Evolutionary conservation across 2,888 invertebrate species (phyloP).

Genomic region (Macrostomum cliftonense): DNA sequence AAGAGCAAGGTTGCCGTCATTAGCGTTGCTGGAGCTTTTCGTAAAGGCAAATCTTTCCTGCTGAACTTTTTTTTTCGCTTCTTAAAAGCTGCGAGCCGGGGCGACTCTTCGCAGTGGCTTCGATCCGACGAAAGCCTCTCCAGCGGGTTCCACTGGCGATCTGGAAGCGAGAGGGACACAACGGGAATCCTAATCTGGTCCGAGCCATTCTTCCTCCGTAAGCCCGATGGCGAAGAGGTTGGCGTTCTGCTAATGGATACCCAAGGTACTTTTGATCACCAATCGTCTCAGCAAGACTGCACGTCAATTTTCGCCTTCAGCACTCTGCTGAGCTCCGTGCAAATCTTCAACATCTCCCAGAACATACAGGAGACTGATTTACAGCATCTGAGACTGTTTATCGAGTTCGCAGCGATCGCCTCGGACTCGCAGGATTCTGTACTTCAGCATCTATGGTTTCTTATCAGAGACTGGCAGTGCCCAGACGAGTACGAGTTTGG

Average conservation of each 20-base stretch:
- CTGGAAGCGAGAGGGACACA: conserved; percentile 83
- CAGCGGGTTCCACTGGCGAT: conserved; percentile 79
- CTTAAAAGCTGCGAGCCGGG: conserved; percentile 50
- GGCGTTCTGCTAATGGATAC: conserved; percentile 80
- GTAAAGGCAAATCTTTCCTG: conserved; percentile 91
- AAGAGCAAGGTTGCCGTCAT: conserved; percentile 50
- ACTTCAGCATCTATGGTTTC: conserved; percentile 41
- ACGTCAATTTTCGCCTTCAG: conserved; percentile 93
- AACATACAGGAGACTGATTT: conserved; percentile 94
- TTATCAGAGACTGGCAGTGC: conserved; percentile 70
- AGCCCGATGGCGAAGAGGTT: conserved; percentile 44
- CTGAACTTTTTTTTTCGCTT: conserved; percentile 88
- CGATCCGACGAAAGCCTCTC: conserved; percentile 56
- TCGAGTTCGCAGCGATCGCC: conserved; percentile 89
- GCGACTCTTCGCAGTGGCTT: conserved; percentile 50
- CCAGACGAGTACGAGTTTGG: conserved; percentile 82
- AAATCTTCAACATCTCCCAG: conserved; percentile 75
- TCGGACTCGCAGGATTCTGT: conserved; percentile 68
- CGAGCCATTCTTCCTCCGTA: conserved; percentile 54
- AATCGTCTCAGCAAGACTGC: conserved; percentile 87
- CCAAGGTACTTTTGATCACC: conserved; percentile 79
- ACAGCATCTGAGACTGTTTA: conserved; percentile 76
- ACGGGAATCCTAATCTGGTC: conserved; percentile 93
- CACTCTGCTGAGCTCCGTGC: conserved; percentile 84
- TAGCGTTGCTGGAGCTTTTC: conserved; percentile 90